phyloP scores from a whole-genome alignment of 2,888 invertebrate species.

The Sesia bembeciformis region DNA sequence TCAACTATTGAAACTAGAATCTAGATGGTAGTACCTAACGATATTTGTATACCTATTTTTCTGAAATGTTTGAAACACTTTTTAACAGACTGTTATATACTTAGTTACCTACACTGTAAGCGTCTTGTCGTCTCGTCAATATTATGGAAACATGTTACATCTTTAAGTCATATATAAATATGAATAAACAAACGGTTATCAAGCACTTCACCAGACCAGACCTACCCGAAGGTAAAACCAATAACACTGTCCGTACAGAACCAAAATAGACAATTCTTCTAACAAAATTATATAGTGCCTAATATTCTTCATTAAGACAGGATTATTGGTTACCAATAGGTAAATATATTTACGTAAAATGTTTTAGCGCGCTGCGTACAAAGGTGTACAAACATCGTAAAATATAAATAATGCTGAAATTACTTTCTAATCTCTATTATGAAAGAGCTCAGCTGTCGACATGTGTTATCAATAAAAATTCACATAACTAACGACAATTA shows the following conservation, averaged over 20 bases:
- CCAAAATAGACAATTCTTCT: slow-evolving; percentile 18
- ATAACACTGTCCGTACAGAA: slow-evolving; percentile 12
- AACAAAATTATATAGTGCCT: too few relatives aligned
- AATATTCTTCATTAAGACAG: too few relatives aligned
- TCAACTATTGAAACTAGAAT: too few relatives aligned
- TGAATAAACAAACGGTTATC: slow-evolving; percentile 14
- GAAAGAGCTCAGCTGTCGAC: slow-evolving; percentile 26
- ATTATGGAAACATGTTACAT: not conserved
- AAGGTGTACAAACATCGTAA: slow-evolving; percentile 56
- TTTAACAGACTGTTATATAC: too few relatives aligned
- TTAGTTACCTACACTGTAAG: too few relatives aligned
- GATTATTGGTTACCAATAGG: too few relatives aligned
- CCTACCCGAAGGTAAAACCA: slow-evolving; percentile 41
- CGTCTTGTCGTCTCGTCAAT: too few relatives aligned
- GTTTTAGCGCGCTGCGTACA: not conserved
- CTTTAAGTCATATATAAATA: not conserved
- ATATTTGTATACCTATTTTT: too few relatives aligned
- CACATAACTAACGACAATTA: too few relatives aligned
- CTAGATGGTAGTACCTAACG: too few relatives aligned
- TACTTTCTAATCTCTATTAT: slow-evolving; percentile 3
- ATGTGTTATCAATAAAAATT: slow-evolving; percentile 48
- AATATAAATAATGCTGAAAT: slow-evolving; percentile 9
- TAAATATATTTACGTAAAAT: too few relatives aligned
- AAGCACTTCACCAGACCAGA: slow-evolving; percentile 21
- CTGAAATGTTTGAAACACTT: too few relatives aligned